Evolutionary conservation across 2,113 vertebrate genomes (phyloP), one percentile per base, ranked within the genome.

Genomic region (Poeciliopsis retropinna): DNA sequence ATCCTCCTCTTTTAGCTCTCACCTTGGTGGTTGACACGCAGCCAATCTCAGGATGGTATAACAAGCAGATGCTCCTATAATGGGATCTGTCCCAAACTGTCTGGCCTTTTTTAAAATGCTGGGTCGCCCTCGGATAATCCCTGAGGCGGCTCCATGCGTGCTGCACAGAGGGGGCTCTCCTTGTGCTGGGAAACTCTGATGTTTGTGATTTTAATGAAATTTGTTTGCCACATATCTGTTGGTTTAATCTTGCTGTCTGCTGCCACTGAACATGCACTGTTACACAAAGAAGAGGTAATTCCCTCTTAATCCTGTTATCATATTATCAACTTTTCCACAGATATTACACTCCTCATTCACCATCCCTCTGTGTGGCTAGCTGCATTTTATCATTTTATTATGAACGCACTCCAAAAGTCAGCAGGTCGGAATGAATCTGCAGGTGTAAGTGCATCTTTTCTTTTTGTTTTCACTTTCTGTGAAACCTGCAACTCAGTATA

Each of bases 231-330:
- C 76, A 75, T 76, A 77, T 70, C 80, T 80, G 72, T 78, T 76
- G 54, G 29, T 85, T 75, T 80, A 80, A 79, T 82, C 57, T 30
- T 10, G 15, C 65, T 68, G 44, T 74, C 70, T 81, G 67, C 72
- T 70, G 47, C 75, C 32, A 1, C 14, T 5, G 75, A 76, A 75
- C 73, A 51, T 57, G 9, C 28, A 29, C 31, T 74, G 63, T 3
- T 3, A 5, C 68, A 17, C 5, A 75, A 64, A 72, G 77, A 76
- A 60, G 61, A 71, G 65, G 62, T 86, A 81, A 86, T 89, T 78
- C 82, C 78, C 74, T 75, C 60, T 72, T 89, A 82, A 86, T 84
- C 87, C 74, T 47, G 2, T 86, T 78, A 84, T 85, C 27, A 60
- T 81, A 8, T 83, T 67, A 87, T 87, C 75, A 54, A 30, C 76